phyloP scores from a whole-genome alignment of 2,888 invertebrate genomes.

The Mayetiola destructor region DNA sequence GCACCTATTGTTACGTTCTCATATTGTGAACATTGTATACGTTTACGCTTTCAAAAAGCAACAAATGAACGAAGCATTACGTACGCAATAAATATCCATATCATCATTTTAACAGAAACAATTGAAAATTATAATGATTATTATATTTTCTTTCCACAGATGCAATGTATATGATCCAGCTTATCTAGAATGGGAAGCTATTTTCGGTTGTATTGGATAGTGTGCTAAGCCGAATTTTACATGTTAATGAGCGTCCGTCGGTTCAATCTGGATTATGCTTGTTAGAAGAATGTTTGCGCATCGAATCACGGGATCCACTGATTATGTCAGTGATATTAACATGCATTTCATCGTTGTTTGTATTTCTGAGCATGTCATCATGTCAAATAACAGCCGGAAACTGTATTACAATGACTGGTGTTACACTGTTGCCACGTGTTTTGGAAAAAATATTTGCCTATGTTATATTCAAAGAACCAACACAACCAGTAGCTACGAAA shows the following conservation, averaged over 20 bases:
- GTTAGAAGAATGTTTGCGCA: constrained; percentile 60
- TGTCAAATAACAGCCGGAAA: constrained; percentile 52
- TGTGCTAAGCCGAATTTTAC: constrained; percentile 62
- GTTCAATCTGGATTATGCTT: constrained; percentile 61
- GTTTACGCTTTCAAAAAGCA: constrained; percentile 54
- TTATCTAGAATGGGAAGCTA: constrained; percentile 74
- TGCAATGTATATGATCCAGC: constrained; percentile 45
- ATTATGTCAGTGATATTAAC: constrained; percentile 74
- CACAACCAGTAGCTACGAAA: constrained; percentile 43
- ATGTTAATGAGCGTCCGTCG: constrained; percentile 57
- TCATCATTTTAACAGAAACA: neutral
- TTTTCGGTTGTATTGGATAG: constrained; percentile 63
- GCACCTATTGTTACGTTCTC: constrained; percentile 70
- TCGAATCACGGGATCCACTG: constrained; percentile 63
- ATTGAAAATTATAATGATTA: neutral
- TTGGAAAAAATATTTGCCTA: constrained; percentile 81
- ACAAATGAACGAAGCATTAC: constrained; percentile 27
- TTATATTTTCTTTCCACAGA: constrained; percentile 19
- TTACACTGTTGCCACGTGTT: constrained; percentile 57
- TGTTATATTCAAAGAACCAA: constrained; percentile 50
- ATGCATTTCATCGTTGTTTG: constrained; percentile 80
- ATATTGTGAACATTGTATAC: constrained; percentile 71
- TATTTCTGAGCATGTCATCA: constrained; percentile 77
- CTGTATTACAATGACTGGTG: constrained; percentile 48
- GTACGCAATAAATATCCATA: constrained; percentile 15